These are phyloP conservation scores for Girardia tigrina DNA, from an alignment of 2,888 invertebrate genomes.

Conservation along the genomic window DNA sequence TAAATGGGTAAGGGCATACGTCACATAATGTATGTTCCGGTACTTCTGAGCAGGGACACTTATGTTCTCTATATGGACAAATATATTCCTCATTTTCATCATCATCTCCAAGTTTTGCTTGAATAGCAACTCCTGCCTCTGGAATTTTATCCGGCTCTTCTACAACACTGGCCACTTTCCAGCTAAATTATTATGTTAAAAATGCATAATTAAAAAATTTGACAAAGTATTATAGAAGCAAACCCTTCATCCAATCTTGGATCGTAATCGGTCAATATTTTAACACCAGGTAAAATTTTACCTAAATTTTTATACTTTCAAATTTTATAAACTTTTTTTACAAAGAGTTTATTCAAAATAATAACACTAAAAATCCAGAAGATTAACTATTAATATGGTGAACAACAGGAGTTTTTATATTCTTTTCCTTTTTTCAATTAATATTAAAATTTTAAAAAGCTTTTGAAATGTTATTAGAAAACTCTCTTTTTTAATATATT, in stretches of 20 bases:
- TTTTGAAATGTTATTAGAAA: too few relatives aligned
- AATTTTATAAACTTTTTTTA: too few relatives aligned
- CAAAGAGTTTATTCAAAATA: too few relatives aligned
- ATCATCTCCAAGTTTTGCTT: slow-evolving; percentile 1
- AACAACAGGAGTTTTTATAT: too few relatives aligned
- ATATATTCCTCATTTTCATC: slow-evolving; percentile 17
- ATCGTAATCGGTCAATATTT: not conserved
- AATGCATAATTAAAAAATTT: not conserved
- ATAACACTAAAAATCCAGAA: too few relatives aligned
- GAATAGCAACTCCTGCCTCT: not conserved
- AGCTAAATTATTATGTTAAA: not conserved
- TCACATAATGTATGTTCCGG: not conserved
- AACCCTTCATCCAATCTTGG: not conserved
- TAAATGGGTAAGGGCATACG: not conserved
- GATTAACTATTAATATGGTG: too few relatives aligned
- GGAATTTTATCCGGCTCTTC: not conserved
- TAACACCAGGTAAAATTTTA: not conserved
- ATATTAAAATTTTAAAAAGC: too few relatives aligned
- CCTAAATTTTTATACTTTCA: not conserved
- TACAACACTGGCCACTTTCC: not conserved
- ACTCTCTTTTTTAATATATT: too few relatives aligned
- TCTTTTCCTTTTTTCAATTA: too few relatives aligned
- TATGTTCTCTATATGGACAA: slow-evolving; percentile 12
- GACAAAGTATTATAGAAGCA: too few relatives aligned
- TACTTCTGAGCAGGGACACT: not conserved